Conservation (phyloP, 2,888 invertebrate genomes). For the Acronicta aceris region DNA sequence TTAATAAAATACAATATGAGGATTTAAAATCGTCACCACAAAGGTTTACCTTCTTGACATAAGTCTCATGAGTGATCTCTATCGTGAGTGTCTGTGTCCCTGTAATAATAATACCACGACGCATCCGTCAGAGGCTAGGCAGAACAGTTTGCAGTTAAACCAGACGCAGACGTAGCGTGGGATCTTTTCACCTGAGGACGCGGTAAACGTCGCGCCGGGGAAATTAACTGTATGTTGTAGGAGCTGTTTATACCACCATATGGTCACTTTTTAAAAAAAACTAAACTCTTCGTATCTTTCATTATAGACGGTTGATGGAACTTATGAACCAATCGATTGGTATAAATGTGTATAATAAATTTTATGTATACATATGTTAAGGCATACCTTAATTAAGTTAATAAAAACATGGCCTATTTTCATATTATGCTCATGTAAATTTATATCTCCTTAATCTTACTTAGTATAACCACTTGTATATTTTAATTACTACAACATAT, state of each 20-base stretch:
- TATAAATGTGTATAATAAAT: too few relatives aligned
- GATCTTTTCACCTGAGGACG: slow-evolving; percentile 86
- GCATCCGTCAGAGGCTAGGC: slow-evolving; percentile 41
- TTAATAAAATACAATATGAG: too few relatives aligned
- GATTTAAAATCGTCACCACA: slow-evolving; percentile 18
- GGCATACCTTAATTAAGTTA: too few relatives aligned
- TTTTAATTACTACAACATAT: too few relatives aligned
- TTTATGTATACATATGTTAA: too few relatives aligned
- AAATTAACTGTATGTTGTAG: slow-evolving; percentile 58
- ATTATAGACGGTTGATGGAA: too few relatives aligned
- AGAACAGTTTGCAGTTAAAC: slow-evolving; percentile 75
- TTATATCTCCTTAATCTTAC: too few relatives aligned
- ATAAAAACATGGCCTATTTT: too few relatives aligned
- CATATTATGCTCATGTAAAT: too few relatives aligned
- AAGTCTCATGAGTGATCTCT: slow-evolving; percentile 39
- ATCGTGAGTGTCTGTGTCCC: slow-evolving; percentile 20
- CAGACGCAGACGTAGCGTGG: slow-evolving; percentile 82
- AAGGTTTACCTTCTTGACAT: slow-evolving; percentile 30
- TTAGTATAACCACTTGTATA: too few relatives aligned
- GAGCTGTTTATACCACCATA: slow-evolving; percentile 59
- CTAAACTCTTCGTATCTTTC: neutral
- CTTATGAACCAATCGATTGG: too few relatives aligned
- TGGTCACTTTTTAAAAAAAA: neutral
- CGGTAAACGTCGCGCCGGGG: slow-evolving; percentile 64
- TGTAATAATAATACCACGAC: slow-evolving; percentile 43